Base-by-base conservation (phyloP, 2,888 invertebrate genomes). In the Malachius bipustulatus region DNA sequence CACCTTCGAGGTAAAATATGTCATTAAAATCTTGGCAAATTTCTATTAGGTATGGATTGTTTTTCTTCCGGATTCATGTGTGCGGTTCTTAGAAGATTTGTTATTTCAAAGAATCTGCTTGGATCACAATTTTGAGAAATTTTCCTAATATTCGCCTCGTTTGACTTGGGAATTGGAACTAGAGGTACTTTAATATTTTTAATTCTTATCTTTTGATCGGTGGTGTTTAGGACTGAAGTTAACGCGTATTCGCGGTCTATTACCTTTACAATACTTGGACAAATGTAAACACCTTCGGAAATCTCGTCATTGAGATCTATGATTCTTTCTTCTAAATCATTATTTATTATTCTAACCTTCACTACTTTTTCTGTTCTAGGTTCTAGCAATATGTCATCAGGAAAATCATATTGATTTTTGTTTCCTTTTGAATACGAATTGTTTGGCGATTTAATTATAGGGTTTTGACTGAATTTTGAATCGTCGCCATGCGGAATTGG, bases 21-120 rank as follows among this genome's bases (percentile, higher is more conserved):
- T n/a, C n/a, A n/a, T n/a, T n/a, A n/a, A n/a, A n/a, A n/a, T n/a
- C n/a, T n/a, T 27, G 48, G 43, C 32, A 50, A 37, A 24, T 46
- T 44, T 9, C 47, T 38, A 30, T 46, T 26, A 13, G 45, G 30
- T 19, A 50, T 27, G 9, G 47, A 45, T 9, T 29, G n/a, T 34
- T 42, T 44, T 45, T 51, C 51, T 42, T 51, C 48, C 8, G 33
- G 4, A 36, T 51, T 54, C 31, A 53, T 27, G 36, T 50, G 51
- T 30, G 44, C 38, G 12, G 37, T 32, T 35, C 47, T n/a, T 16
- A 47, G 34, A n/a, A n/a, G n/a, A n/a, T 32, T 9, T 52, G 49
- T 3, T 39, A 37, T 9, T 40, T 26, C 4, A 51, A 8, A 2
- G 39, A 35, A 10, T 42, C 33, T 1, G 41, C 47, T 15, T 36